Base-by-base conservation (phyloP, 2,797 vertebrate genomes). In the Harpagifer antarcticus region DNA sequence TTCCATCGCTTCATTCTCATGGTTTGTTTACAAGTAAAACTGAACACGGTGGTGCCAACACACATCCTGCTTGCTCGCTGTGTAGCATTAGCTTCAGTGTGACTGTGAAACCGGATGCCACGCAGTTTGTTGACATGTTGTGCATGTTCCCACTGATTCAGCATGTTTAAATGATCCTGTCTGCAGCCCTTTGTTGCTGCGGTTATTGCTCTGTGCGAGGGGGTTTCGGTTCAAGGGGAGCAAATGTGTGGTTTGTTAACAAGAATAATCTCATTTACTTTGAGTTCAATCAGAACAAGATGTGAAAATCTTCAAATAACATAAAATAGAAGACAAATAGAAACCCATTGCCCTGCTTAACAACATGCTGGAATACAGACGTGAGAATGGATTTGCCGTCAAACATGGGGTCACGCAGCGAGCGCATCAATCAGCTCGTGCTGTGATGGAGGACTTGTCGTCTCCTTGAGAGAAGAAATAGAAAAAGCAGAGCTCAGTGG, bases 401-500 rank as follows among this genome's bases (percentile, higher is more conserved):
- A 52, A 83, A 87, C 82, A 74, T 55, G 81, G 78, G 82, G 83
- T 83, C 74, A 52, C 14, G 53, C 69, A 53, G 72, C 78, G n/a
- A n/a, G 63, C 66, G 78, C 88, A 79, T 89, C 86, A 78, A 83
- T 88, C 86, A 71, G 79, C 74, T 60, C 19, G 15, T 44, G 72
- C 62, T 66, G 81, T 50, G 82, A 87, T 73, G 64, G 79, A 90
- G 13, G 74, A 82, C 62, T 59, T 19, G 44, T 44, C 4, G 17
- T 76, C 55, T 56, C 65, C 43, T 45, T 13, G 2, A 61, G 3
- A 50, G 1, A 27, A 37, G 50, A 52, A 74, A 59, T 23, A 2
- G 23, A 56, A 75, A 71, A 74, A 61, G 56, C 66, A 3, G 56
- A 72, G 60, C 82, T 79, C 79, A 65, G 84, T 15, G 27, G 72